Conservation (phyloP, 2,888 invertebrate species). For the Diabrotica balteata region DNA sequence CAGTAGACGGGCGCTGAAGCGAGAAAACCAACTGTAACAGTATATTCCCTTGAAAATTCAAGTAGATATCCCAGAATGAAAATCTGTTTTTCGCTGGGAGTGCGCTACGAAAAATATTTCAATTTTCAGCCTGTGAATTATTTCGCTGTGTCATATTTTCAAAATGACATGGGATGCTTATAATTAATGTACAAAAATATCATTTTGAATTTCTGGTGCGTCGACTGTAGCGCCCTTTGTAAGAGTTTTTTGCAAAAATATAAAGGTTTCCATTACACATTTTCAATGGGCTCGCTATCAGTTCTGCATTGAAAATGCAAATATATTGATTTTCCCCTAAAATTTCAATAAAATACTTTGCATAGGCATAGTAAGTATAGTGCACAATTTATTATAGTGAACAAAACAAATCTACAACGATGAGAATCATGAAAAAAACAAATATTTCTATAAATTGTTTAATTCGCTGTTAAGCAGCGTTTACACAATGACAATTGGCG, state of each 20-base stretch:
- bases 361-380: neutral
- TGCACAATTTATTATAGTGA: too few relatives aligned
- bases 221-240: neutral
- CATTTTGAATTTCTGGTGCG: constrained; percentile 10
- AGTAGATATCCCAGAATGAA: constrained; percentile 47
- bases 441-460: too few relatives aligned
- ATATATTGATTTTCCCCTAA: neutral
- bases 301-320: neutral
- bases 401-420: too few relatives aligned
- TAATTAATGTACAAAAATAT: constrained; percentile 19
- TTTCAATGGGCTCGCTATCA: too few relatives aligned
- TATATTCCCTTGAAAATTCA: constrained; percentile 55
- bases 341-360: neutral
- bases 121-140: constrained; percentile 29
- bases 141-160: constrained; percentile 21
- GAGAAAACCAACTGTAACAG: constrained; percentile 9
- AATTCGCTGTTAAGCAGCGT: too few relatives aligned
- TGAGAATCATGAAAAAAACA: too few relatives aligned
- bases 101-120: constrained; percentile 30
- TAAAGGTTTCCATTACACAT: too few relatives aligned
- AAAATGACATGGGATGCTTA: constrained; percentile 19
- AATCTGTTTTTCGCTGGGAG: constrained; percentile 27
- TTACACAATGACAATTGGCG: too few relatives aligned
- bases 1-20: constrained; percentile 36
- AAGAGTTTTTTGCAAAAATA: neutral